Evolutionary conservation across 2,797 vertebrate genomes (phyloP).

Genomic region (Poecilia picta): DNA sequence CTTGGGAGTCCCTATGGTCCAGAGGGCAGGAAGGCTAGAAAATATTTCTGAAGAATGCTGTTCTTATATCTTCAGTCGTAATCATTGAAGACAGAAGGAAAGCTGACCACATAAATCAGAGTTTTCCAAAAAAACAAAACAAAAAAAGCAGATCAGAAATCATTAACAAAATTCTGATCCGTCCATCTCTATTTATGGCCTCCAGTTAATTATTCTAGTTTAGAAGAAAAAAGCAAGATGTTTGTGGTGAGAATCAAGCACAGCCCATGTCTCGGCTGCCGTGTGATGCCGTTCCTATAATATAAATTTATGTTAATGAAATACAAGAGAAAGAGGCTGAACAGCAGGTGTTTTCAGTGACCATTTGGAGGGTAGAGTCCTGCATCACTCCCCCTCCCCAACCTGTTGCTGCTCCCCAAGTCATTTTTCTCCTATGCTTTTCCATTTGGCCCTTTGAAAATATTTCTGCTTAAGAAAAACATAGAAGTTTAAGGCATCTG

Average conservation of each 20-base stretch:
- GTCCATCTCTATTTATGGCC: background rate
- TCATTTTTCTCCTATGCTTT: background rate
- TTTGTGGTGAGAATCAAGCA: conserved; percentile 39
- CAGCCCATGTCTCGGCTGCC: conserved; percentile 15
- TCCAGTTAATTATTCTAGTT: conserved; percentile 11
- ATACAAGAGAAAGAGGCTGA: background rate
- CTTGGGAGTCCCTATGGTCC: background rate
- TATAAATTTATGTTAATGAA: background rate
- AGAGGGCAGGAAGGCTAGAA: background rate
- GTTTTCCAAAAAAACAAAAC: background rate
- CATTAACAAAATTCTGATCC: background rate
- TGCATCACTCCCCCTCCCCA: background rate
- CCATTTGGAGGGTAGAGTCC: background rate
- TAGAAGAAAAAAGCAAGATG: background rate
- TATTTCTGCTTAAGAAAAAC: background rate
- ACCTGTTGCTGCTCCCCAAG: background rate
- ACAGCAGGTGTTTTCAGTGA: background rate
- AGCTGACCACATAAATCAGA: background rate
- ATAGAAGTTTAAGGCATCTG: background rate
- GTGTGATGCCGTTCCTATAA: background rate
- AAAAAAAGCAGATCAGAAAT: background rate
- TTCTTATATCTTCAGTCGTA: background rate
- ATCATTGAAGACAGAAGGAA: background rate
- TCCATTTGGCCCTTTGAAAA: background rate
- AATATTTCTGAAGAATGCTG: background rate